Evolutionary conservation across 2,113 vertebrate species (phyloP), one percentile per base, ranked within the genome.

Genomic region (Alligator mississippiensis): DNA sequence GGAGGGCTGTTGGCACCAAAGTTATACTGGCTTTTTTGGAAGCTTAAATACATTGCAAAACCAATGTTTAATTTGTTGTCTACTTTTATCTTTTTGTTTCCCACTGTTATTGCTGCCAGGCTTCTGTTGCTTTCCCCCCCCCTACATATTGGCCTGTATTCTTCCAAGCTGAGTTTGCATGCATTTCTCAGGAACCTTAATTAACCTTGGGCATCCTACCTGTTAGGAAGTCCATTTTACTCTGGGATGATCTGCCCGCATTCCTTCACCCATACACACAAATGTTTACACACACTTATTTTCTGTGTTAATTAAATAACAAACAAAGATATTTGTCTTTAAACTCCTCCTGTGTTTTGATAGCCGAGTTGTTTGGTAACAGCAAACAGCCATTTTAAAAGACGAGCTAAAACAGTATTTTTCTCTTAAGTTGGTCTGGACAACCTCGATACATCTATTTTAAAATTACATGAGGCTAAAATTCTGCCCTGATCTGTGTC

Each of bases 391-490:
- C n/a, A 75, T 89, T 89, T 38, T 64, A 66, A 58, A 34, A 80
- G 47, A 54, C 8, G 22, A 1, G 0, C 9, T 82, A 27, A 62
- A 84, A 47, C 8, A 59, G 22, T 62, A 68, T 89, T 82, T 38
- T 76, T 8, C 78, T 91, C 83, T 75, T 55, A 74, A 78, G 63
- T 9, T 11, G 4, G 76, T 84, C n/a, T 55, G 27, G 93, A 63
- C 70, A 84, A 89, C 27, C 34, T 54, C 58, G 9, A 18, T 77
- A 38, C 89, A 64, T 25, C 24, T 87, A 74, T 77, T 87, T 64
- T 77, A 86, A 95, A 96, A 93, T 89, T 94, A 94, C 90, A 92
- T 0, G 1, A 90, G 92, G 85, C 89, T 47, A 90, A 74, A 92
- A 86, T 3, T 63, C 83, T 47, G 47, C 7, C 34, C 83, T 76